phyloP scores from a whole-genome alignment of 2,888 invertebrate genomes.

The Notodonta dromedarius region DNA sequence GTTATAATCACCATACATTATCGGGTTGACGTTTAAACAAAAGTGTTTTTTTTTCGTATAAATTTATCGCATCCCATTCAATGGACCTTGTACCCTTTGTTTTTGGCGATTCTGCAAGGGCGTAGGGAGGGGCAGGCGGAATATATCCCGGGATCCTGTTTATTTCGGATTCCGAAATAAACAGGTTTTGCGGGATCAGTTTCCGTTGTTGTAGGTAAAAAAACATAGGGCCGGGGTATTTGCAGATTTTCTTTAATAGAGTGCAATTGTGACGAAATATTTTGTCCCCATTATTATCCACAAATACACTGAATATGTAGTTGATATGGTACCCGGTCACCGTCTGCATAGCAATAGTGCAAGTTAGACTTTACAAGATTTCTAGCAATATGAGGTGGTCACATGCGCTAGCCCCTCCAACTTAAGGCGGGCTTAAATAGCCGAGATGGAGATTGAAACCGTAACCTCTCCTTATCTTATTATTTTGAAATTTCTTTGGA shows the following conservation, averaged over 20 bases:
- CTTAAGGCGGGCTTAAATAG: too few species aligned
- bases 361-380: too few species aligned
- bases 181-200: slow-evolving; percentile 1
- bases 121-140: slow-evolving; percentile 1
- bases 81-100: slow-evolving; percentile 11
- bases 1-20: slow-evolving; percentile 7
- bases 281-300: neutral
- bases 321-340: too few species aligned
- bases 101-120: slow-evolving; percentile 2
- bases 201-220: neutral
- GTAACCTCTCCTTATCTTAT: too few species aligned
- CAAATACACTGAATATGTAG: too few species aligned
- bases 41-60: slow-evolving; percentile 17
- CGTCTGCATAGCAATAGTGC: too few species aligned
- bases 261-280: neutral
- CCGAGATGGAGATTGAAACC: too few species aligned
- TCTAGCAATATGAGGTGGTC: too few species aligned
- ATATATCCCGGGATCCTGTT: slow-evolving; percentile 4
- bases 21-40: slow-evolving; percentile 12
- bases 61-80: slow-evolving; percentile 26
- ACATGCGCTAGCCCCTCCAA: too few species aligned
- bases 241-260: neutral
- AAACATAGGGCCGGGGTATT: neutral
- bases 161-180: neutral
- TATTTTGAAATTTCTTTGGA: too few species aligned